A percentile compares a stretch with the other conserved stretches of the same genome.
Evolutionary conservation across 2,888 invertebrate species (phyloP).

Genomic region (Masnerella sp.): DNA sequence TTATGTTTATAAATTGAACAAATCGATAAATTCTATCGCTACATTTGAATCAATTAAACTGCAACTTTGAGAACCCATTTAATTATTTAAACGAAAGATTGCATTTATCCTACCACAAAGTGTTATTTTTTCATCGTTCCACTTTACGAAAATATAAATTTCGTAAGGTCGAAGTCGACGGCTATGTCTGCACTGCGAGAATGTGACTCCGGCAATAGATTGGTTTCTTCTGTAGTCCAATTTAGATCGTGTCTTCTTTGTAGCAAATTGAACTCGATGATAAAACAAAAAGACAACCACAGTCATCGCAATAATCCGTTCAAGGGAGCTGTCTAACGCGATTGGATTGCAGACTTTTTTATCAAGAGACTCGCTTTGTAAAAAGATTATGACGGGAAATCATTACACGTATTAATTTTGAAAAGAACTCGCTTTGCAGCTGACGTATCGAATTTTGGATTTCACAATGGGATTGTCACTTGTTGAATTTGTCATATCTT

Average conservation of each 20-base stretch:
- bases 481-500: neutral
- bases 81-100: too few species aligned
- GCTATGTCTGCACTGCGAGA: too few species aligned
- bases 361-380: neutral
- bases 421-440: neutral
- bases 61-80: too few species aligned
- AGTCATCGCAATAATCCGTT: constrained; percentile 30
- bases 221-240: constrained; percentile 28
- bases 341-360: constrained; percentile 18
- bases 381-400: constrained; percentile 14
- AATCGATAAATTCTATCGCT: too few species aligned
- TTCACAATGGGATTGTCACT: constrained; percentile 1
- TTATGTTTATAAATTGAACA: too few species aligned
- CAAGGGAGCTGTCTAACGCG: constrained; percentile 22
- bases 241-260: constrained; percentile 33
- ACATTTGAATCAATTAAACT: too few species aligned
- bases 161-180: too few species aligned
- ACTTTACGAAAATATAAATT: too few species aligned
- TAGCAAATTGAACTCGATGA: constrained; percentile 24
- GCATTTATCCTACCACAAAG: too few species aligned
- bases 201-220: too few species aligned
- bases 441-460: neutral
- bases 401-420: constrained; percentile 15
- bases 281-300: constrained; percentile 17
- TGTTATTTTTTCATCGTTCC: too few species aligned